Evolutionary conservation across 2,888 invertebrate genomes (phyloP).

Genomic region (Cephus sareptanus): DNA sequence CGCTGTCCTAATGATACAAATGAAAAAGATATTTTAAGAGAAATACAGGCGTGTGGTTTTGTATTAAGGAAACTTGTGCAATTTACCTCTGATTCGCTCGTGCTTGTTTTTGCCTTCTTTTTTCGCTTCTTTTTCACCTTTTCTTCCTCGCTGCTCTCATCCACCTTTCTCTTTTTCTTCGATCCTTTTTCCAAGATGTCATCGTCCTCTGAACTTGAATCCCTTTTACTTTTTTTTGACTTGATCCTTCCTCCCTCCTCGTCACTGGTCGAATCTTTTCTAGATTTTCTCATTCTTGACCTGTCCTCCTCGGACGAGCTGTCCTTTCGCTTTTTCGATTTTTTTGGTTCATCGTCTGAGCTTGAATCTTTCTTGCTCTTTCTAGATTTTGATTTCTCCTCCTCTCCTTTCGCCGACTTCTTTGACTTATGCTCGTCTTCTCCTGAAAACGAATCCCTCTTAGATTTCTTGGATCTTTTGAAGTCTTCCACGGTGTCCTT

Average conservation of each 20-base stretch:
- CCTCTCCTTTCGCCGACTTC: slow-evolving; percentile 49
- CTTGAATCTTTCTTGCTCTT: slow-evolving; percentile 68
- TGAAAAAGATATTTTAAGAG: not conserved
- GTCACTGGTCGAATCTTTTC: slow-evolving; percentile 58
- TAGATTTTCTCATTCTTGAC: slow-evolving; percentile 67
- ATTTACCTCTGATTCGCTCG: slow-evolving; percentile 64
- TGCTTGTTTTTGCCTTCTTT: slow-evolving; percentile 62
- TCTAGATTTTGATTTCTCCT: slow-evolving; percentile 64
- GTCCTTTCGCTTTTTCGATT: slow-evolving; percentile 72
- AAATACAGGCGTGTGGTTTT: not conserved
- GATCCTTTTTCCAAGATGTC: slow-evolving; percentile 75
- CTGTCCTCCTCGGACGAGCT: slow-evolving; percentile 72
- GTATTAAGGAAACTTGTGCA: slow-evolving; percentile 1
- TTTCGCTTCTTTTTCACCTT: slow-evolving; percentile 69
- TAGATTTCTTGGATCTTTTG: slow-evolving; percentile 50
- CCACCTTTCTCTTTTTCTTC: slow-evolving; percentile 73
- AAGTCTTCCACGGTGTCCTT: slow-evolving; percentile 67
- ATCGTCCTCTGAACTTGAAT: slow-evolving; percentile 71
- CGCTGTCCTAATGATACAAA: slow-evolving; percentile 54
- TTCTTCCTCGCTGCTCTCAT: slow-evolving; percentile 72
- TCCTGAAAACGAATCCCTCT: slow-evolving; percentile 58
- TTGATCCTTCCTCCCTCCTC: slow-evolving; percentile 53
- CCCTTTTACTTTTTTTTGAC: slow-evolving; percentile 52
- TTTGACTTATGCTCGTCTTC: slow-evolving; percentile 58
- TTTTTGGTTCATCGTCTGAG: slow-evolving; percentile 72